Conservation (phyloP, 2,797 vertebrate genomes). For the Ambastaia sidthimunki region DNA sequence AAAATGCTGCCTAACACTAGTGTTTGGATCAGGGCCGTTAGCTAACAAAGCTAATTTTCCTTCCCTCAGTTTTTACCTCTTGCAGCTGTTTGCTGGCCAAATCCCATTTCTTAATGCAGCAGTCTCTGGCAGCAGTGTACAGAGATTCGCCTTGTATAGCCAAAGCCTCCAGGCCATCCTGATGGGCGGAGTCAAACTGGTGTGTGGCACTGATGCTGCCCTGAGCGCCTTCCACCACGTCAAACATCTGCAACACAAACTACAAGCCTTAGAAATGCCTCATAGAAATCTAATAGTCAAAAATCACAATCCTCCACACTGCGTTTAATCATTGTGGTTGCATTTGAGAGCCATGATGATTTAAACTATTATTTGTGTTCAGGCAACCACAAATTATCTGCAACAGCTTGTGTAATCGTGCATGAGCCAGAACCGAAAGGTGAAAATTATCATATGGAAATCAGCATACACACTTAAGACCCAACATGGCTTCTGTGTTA, state of each 20-base stretch:
- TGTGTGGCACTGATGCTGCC: constrained; percentile 88
- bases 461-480: constrained; percentile 17
- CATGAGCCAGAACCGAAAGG: constrained; percentile 40
- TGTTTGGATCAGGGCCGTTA: background rate
- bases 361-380: constrained; percentile 37
- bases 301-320: background rate
- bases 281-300: background rate
- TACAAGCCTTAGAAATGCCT: background rate
- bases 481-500: background rate
- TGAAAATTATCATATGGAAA: constrained; percentile 43
- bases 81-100: constrained; percentile 87
- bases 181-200: constrained; percentile 91
- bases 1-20: background rate
- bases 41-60: background rate
- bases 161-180: constrained; percentile 91
- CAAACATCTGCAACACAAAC: constrained; percentile 86
- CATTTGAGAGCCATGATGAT: constrained; percentile 22
- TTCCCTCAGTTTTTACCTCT: constrained; percentile 74
- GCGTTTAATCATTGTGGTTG: constrained; percentile 21
- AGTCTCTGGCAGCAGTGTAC: constrained; percentile 93
- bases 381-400: constrained; percentile 17
- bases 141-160: constrained; percentile 85
- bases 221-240: constrained; percentile 92
- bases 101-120: constrained; percentile 95
- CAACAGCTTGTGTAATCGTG: constrained; percentile 29